phyloP scores from a whole-genome alignment of 2,888 invertebrate species.

The Ethmia dodecea region DNA sequence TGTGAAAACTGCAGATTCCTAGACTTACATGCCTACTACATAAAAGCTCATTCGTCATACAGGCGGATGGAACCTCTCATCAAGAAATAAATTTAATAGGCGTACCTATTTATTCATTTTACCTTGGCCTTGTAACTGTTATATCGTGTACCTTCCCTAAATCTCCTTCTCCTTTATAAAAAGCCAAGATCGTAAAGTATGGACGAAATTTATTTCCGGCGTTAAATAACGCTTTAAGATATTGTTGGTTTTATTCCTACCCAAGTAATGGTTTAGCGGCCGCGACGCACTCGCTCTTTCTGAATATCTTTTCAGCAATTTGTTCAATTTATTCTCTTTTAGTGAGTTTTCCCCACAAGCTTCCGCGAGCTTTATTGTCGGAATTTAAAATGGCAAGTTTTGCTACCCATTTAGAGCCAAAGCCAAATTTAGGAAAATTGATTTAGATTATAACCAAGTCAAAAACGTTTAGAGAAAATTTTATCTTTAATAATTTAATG shows the following conservation, averaged over 20 bases:
- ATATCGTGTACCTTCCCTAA: no score
- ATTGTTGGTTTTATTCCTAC: conserved; percentile 43
- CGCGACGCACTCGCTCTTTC: conserved; percentile 28
- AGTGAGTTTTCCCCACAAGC: conserved; percentile 21
- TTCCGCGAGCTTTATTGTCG: conserved; percentile 24
- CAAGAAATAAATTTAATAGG: no score
- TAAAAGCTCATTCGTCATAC: no score
- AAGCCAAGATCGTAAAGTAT: conserved; percentile 16
- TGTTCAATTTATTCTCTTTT: conserved; percentile 35
- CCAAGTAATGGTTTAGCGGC: conserved; percentile 39
- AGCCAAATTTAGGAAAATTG: conserved; percentile 18
- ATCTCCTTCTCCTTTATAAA: background rate
- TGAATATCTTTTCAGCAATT: conserved; percentile 40
- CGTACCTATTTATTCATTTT: no score
- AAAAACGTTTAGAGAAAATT: background rate
- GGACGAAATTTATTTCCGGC: conserved; percentile 31
- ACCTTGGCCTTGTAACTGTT: no score
- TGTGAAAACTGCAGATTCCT: no score
- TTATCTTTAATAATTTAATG: conserved; percentile 1
- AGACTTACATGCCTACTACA: no score
- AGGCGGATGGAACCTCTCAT: no score
- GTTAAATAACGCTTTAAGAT: conserved; percentile 36
- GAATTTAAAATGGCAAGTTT: conserved; percentile 20
- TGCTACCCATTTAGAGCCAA: conserved; percentile 16
- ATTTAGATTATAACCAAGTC: conserved; percentile 13